A percentile compares a stretch with the other conserved stretches of the same genome.
Conservation (phyloP, 2,888 invertebrate species). For the Minunthozetes semirufus region DNA sequence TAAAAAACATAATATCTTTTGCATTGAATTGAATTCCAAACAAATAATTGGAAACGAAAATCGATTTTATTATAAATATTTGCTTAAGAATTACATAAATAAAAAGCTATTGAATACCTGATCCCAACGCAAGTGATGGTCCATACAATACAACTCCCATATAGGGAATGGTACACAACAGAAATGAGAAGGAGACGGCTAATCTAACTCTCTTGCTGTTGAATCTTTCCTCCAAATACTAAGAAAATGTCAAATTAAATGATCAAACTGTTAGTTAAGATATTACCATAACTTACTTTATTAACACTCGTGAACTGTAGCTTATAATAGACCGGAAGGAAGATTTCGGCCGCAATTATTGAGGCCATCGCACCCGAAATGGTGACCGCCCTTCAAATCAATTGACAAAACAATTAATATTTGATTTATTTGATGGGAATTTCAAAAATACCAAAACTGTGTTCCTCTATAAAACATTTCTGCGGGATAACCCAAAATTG, state of each 20-base stretch:
- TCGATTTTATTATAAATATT: neutral
- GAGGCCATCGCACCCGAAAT: constrained; percentile 43
- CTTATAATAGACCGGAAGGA: constrained; percentile 47
- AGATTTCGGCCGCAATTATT: constrained; percentile 45
- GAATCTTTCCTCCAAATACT: constrained; percentile 37
- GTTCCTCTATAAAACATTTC: constrained; percentile 47
- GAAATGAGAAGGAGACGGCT: constrained; percentile 36
- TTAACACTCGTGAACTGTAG: constrained; percentile 47
- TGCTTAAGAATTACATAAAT: too few relatives aligned
- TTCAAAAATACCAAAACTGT: constrained; percentile 43
- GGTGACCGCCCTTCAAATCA: constrained; percentile 41
- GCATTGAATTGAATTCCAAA: neutral
- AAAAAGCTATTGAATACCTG: constrained; percentile 34
- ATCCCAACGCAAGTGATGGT: constrained; percentile 43
- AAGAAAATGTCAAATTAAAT: neutral
- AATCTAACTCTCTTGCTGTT: constrained; percentile 30
- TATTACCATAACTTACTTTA: constrained; percentile 44
- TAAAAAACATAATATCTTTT: too few relatives aligned
- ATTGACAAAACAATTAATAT: neutral
- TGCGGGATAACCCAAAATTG: constrained; percentile 47
- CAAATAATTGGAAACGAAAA: too few relatives aligned
- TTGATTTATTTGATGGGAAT: neutral
- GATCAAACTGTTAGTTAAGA: too few relatives aligned
- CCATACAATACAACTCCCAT: constrained; percentile 45
- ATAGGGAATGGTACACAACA: constrained; percentile 43